Evolutionary conservation across 2,888 invertebrate species (phyloP), one percentile per base, ranked within the genome.

Genomic region (Eupithecia inturbata): DNA sequence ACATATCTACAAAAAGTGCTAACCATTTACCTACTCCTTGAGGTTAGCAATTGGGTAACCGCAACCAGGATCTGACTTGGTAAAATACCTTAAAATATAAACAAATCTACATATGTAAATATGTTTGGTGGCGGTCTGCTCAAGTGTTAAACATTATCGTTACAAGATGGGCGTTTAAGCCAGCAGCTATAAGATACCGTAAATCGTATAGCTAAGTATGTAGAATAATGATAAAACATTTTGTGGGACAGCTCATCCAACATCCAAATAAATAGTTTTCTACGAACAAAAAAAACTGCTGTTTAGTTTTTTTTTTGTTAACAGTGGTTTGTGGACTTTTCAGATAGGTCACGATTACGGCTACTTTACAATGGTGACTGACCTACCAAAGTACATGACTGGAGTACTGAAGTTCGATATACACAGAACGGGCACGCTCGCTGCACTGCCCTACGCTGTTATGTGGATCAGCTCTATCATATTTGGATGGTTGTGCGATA

Each of bases 401-500:
- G 96, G 96, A 45, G 95, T 96, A 0, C 88, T 97, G 73, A 95
- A 96, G 84, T 96, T 96, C 87, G 95, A 96, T 82, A 96, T 96
- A 72, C 93, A 95, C 73, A 90, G 95, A 83, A 96, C 96, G 78
- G 96, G 96, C 14, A 88, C 95, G 12, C 91, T 96, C 66, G 96
- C 96, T 0, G 95, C 96, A 0, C 81, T 96, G 12, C 97, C 97
- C 0, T 96, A 96, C 83, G 90, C 96, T 1, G 94, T 96, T 31
- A 96, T 96, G 96, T 96, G 96, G 96, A 82, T 96, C 67, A 94
- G 96, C 1, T 96, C 96, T 0, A 95, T 96, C 83, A 82, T 89
- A 72, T 96, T 96, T 72, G 97, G 97, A 4, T 96, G 96, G 84
- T 81, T 96, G 26, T 96, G 97, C 75, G 97, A 97, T 88, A 96